Evolutionary conservation across 2,113 vertebrate species (phyloP).

Genomic region (Sminthopsis crassicaudata): DNA sequence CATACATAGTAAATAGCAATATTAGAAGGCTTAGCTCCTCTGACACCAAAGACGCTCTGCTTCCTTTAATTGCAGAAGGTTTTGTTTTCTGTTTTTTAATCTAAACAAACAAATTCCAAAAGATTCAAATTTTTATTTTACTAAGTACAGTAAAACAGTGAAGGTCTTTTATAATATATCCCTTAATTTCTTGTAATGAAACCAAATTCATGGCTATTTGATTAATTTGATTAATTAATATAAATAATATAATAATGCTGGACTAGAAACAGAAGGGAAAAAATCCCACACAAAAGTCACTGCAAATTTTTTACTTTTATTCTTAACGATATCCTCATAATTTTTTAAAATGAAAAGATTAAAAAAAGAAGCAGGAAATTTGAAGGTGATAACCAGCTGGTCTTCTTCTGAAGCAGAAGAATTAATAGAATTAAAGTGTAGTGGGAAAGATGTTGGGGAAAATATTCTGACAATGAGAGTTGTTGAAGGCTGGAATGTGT

Average conservation of each 20-base stretch:
- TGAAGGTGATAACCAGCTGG: conserved; percentile 41
- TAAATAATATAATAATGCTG: background rate
- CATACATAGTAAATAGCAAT: background rate
- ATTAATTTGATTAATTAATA: background rate
- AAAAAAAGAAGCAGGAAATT: background rate
- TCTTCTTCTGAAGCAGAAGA: conserved; percentile 60
- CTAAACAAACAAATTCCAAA: background rate
- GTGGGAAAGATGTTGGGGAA: conserved; percentile 43
- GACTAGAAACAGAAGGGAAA: conserved; percentile 18
- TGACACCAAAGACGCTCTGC: background rate
- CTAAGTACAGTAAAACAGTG: background rate
- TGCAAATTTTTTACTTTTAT: conserved; percentile 13
- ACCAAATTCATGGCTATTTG: conserved; percentile 20
- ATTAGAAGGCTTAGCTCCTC: background rate
- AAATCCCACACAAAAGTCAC: background rate
- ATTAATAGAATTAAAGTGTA: conserved; percentile 32
- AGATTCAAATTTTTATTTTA: conserved; percentile 21
- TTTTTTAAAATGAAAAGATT: background rate
- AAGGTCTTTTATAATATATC: conserved; percentile 10
- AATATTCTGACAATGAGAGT: conserved; percentile 47
- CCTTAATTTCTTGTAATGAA: conserved; percentile 24
- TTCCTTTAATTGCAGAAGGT: background rate
- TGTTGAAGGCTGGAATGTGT: conserved; percentile 43
- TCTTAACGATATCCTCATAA: background rate
- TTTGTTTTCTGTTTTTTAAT: background rate